phyloP scores from a whole-genome alignment of 2,113 vertebrate genomes.

The Corapipo altera region DNA sequence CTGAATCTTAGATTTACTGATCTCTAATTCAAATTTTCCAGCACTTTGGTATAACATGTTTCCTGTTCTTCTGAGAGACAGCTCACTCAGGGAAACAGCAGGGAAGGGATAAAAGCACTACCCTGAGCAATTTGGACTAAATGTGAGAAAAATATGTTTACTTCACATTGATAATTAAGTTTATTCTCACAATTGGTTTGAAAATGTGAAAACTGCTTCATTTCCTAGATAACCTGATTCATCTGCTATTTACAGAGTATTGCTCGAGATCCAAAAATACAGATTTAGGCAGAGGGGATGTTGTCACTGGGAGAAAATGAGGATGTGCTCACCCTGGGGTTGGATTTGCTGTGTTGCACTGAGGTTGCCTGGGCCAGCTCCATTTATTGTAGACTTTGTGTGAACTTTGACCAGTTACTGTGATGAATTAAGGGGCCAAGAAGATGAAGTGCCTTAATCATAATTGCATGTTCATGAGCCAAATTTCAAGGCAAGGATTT shows the following conservation, averaged over 20 bases:
- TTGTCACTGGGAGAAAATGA: not conserved
- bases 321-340: not conserved
- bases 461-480: not conserved
- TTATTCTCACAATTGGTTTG: not conserved
- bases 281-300: not conserved
- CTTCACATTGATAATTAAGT: not conserved
- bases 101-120: not conserved
- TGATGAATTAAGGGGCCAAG: not conserved
- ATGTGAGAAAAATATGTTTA: not conserved
- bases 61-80: not conserved
- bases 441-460: constrained; percentile 28
- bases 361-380: not conserved
- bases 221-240: not conserved
- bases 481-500: constrained; percentile 12
- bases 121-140: not conserved
- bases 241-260: not conserved
- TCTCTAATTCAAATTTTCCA: not conserved
- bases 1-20: not conserved
- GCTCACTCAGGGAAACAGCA: not conserved
- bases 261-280: not conserved
- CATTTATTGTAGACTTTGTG: not conserved
- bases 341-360: not conserved
- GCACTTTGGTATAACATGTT: not conserved
- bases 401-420: not conserved
- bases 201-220: not conserved